phyloP scores from a whole-genome alignment of 2,888 invertebrate species.

The Boloria euphrosyne region DNA sequence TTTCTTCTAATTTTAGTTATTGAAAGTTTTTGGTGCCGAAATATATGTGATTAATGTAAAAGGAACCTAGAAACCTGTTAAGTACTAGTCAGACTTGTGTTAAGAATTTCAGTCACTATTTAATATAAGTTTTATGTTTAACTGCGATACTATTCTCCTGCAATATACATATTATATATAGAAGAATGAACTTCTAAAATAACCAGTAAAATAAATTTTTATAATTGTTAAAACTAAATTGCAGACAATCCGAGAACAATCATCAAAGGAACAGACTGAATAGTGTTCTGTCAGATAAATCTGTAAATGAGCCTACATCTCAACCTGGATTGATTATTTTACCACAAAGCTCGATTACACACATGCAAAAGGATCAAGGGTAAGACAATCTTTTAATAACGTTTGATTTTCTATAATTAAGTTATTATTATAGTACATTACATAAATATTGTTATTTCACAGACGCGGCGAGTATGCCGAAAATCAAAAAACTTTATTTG shows the following conservation, averaged over 20 bases:
- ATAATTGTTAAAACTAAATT: not conserved
- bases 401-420: not conserved
- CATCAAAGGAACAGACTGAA: slow-evolving; percentile 62
- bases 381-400: slow-evolving; percentile 44
- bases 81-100: not conserved
- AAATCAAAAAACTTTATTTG: slow-evolving; percentile 69
- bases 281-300: slow-evolving; percentile 65
- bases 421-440: not conserved
- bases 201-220: not conserved
- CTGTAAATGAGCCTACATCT: slow-evolving; percentile 58
- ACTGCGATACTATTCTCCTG: too few species aligned
- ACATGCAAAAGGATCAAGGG: slow-evolving; percentile 69
- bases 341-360: slow-evolving; percentile 66
- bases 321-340: slow-evolving; percentile 71
- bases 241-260: slow-evolving; percentile 52
- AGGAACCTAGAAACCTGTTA: not conserved
- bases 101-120: too few species aligned
- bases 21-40: too few species aligned
- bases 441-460: slow-evolving; percentile 38
- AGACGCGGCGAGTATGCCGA: slow-evolving; percentile 61
- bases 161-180: too few species aligned
- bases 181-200: too few species aligned
- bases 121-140: too few species aligned
- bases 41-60: not conserved
- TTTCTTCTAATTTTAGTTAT: too few species aligned